These are phyloP conservation scores for Pardalotus punctatus DNA, from an alignment of 2,113 vertebrate species.

Conservation along the genomic window DNA sequence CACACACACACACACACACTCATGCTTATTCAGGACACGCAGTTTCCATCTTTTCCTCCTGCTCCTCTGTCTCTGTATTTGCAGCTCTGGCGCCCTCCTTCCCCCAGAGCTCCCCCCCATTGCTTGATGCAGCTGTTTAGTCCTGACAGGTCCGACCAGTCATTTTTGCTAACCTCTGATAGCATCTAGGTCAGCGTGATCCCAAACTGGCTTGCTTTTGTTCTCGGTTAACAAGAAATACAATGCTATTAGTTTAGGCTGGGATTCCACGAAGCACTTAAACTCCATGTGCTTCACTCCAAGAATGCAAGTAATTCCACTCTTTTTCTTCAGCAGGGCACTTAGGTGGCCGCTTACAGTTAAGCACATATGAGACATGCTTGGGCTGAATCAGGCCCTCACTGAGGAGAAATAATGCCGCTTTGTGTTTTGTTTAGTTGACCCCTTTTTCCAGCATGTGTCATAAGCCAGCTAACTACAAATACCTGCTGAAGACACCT, in stretches of 20 bases:
- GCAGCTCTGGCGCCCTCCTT: neutral
- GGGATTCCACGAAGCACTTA: slow-evolving; percentile 27
- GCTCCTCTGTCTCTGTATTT: slow-evolving; percentile 10
- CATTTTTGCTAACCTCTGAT: slow-evolving; percentile 52
- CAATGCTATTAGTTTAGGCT: slow-evolving; percentile 39
- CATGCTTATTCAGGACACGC: slow-evolving; percentile 7
- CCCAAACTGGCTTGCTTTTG: slow-evolving; percentile 41
- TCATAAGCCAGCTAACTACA: neutral
- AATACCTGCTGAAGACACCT: neutral
- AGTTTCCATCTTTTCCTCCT: slow-evolving; percentile 32
- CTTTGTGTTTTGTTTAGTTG: neutral
- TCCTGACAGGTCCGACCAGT: slow-evolving; percentile 36
- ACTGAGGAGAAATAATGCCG: neutral
- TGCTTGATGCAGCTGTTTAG: slow-evolving; percentile 36
- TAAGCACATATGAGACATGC: neutral
- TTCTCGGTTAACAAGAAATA: neutral
- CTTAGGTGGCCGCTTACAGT: neutral
- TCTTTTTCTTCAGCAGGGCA: neutral
- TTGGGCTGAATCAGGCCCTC: neutral
- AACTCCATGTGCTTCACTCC: neutral
- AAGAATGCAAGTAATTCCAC: neutral
- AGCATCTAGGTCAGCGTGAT: slow-evolving; percentile 50
- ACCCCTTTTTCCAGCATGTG: neutral
- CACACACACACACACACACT: neutral
- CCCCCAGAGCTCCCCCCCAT: neutral